phyloP scores from a whole-genome alignment of 2,888 invertebrate species.

The Muschampia plurimacula region DNA sequence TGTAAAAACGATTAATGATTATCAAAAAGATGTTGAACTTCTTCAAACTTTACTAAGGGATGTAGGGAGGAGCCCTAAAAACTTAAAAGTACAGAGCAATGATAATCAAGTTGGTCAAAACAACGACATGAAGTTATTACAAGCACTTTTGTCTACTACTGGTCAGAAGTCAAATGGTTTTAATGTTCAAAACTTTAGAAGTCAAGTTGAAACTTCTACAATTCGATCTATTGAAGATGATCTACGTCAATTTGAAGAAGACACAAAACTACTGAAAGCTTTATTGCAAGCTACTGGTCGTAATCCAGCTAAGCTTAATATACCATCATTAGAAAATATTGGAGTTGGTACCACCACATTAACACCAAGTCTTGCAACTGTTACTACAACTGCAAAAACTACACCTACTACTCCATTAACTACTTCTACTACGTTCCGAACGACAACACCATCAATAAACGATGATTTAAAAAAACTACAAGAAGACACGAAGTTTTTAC shows the following conservation, averaged over 20 bases:
- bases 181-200: constrained; percentile 52
- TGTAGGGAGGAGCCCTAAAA: constrained; percentile 73
- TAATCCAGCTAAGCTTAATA: constrained; percentile 70
- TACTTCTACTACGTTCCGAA: constrained; percentile 42
- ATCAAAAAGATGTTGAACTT: constrained; percentile 64
- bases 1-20: constrained; percentile 60
- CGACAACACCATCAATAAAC: constrained; percentile 58
- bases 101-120: constrained; percentile 50
- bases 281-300: constrained; percentile 76
- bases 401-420: constrained; percentile 52
- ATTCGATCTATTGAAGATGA: constrained; percentile 75
- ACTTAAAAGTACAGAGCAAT: constrained; percentile 57
- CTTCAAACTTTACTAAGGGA: constrained; percentile 61
- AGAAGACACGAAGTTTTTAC: constrained; percentile 74
- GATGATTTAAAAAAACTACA: constrained; percentile 72
- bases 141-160: constrained; percentile 65
- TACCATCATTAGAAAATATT: constrained; percentile 66
- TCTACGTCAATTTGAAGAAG: constrained; percentile 77
- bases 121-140: constrained; percentile 65
- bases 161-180: constrained; percentile 56
- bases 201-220: constrained; percentile 61
- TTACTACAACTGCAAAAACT: constrained; percentile 44
- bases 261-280: constrained; percentile 76
- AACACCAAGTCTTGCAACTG: constrained; percentile 46
- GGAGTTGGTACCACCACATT: constrained; percentile 51